These are phyloP conservation scores for Apogon hyalosoma DNA, from an alignment of 2,797 vertebrate genomes.

Conservation along the genomic window DNA sequence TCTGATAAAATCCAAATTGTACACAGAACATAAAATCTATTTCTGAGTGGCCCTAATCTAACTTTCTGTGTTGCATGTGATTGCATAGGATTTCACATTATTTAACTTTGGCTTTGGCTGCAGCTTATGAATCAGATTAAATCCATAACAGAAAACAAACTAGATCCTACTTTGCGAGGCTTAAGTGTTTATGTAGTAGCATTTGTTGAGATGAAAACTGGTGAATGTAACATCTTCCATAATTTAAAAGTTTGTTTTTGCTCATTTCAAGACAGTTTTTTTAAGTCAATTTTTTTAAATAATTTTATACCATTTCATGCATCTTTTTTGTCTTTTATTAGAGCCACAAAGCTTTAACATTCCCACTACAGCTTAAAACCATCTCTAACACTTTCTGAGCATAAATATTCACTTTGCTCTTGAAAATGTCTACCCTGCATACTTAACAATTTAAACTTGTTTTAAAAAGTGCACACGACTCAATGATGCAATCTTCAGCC, in stretches of 20 bases:
- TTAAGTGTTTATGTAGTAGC: constrained; percentile 18
- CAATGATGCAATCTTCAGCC: constrained; percentile 1
- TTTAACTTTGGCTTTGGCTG: background rate
- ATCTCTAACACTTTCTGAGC: constrained; percentile 9
- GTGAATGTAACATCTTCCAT: background rate
- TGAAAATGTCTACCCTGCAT: background rate
- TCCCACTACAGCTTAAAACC: constrained; percentile 18
- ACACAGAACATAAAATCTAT: background rate
- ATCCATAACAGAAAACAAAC: constrained; percentile 8
- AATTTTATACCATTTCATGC: background rate
- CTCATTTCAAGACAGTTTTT: background rate
- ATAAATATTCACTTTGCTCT: background rate
- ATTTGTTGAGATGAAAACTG: background rate
- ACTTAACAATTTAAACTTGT: background rate
- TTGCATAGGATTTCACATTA: background rate
- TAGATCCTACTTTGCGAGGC: constrained; percentile 26
- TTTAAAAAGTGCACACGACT: background rate
- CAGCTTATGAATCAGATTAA: constrained; percentile 10
- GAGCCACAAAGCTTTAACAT: constrained; percentile 77
- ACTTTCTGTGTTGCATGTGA: background rate
- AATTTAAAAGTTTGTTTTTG: background rate
- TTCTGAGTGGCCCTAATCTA: constrained; percentile 5
- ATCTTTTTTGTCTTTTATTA: constrained; percentile 45
- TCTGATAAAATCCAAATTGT: constrained; percentile 2
- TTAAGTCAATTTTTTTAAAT: background rate